Base-by-base conservation (phyloP, 2,113 vertebrate genomes). In the Phainopepla nitens region DNA sequence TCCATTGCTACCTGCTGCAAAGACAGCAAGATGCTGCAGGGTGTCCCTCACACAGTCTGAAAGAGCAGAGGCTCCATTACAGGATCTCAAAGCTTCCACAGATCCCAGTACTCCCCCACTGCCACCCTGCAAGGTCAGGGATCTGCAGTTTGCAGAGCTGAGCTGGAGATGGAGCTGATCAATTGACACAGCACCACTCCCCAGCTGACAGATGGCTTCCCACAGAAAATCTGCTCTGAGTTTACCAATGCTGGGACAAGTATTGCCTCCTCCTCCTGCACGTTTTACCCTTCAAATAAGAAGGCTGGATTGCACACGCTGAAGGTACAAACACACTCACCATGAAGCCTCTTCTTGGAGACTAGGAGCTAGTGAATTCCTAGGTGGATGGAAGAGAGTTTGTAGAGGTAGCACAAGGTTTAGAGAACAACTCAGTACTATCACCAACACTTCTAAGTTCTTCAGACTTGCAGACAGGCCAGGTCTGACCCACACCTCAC, bases 141-240 rank as follows among this genome's bases (percentile, higher is more conserved):
- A 94, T 95, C 93, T 53, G 31, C 79, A 76, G 69, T 84, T 87
- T 79, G 69, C 45, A 58, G 65, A 93, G 71, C 49, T 82, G 86
- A 94, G 50, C 62, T 83, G 90, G 93, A 83, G 94, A 66, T 94
- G 91, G 91, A 97, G 85, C 69, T 15, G 18, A 92, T 93, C 95
- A 90, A 95, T 94, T 81, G 96, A 96, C 89, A 96, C 69, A 95
- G 93, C 56, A 85, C 60, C 60, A 42, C 73, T 90, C 82, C 84
- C 87, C 66, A 93, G 78, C 71, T 79, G 82, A 97, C 96, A 97
- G 93, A 97, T 95, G 87, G 92, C 83, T 92, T 94, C 91, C 94
- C 79, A 94, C 96, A 97, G 75, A 96, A 97, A 97, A 96, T 95
- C 95, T 97, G 95, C 94, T 97, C 80, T 0, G 3, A 90, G 58